A percentile compares a stretch with the other conserved stretches of the same genome.
These are phyloP conservation scores for Thamnaconus septentrionalis DNA, from an alignment of 2,113 vertebrate species.

Conservation along the genomic window DNA sequence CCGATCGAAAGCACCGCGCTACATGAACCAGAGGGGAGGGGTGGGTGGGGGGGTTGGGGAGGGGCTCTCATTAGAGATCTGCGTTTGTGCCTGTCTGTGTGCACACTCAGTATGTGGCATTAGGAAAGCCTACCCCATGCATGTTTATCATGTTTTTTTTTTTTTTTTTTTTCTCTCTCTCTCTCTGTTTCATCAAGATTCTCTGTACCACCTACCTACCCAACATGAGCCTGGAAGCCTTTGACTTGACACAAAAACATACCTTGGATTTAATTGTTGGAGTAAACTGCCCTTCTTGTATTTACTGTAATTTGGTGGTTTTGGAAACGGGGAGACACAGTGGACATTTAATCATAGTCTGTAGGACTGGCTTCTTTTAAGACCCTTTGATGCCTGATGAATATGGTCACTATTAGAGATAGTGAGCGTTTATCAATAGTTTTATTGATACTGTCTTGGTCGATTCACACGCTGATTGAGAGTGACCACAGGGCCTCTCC, in stretches of 20 bases:
- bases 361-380: constrained; percentile 72
- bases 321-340: constrained; percentile 63
- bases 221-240: constrained; percentile 70
- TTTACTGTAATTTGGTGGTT: constrained; percentile 72
- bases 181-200: constrained; percentile 64
- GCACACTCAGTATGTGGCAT: constrained; percentile 76
- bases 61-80: constrained; percentile 58
- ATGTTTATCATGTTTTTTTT: constrained; percentile 74
- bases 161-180: constrained; percentile 45
- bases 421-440: constrained; percentile 76
- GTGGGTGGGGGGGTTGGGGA: not conserved
- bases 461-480: constrained; percentile 70
- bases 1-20: constrained; percentile 36
- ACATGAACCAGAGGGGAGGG: constrained; percentile 26
- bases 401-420: constrained; percentile 74
- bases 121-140: constrained; percentile 76
- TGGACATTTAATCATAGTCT: constrained; percentile 67
- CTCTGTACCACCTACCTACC: constrained; percentile 65
- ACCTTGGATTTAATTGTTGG: constrained; percentile 62
- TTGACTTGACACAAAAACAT: constrained; percentile 68
- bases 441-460: constrained; percentile 77
- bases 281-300: constrained; percentile 67
- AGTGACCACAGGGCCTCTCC: constrained; percentile 76
- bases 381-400: constrained; percentile 70
- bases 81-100: constrained; percentile 75